A percentile compares a stretch with the other conserved stretches of the same genome.
These are phyloP conservation scores for Exephanes ischioxanthus DNA, from an alignment of 2,888 invertebrate genomes.

Conservation along the genomic window DNA sequence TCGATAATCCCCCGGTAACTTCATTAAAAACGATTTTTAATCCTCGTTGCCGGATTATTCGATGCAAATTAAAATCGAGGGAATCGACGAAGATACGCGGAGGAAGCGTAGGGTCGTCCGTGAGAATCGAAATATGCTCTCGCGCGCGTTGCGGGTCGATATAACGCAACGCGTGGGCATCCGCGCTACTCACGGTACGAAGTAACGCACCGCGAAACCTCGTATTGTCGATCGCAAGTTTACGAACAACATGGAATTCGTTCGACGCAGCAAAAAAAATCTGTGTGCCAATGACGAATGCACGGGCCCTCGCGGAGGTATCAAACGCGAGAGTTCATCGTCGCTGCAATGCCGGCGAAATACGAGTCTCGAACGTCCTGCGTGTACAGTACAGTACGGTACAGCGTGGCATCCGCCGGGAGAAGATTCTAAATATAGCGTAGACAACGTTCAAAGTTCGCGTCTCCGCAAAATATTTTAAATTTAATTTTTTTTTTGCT, in stretches of 20 bases:
- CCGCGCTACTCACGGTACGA: neutral
- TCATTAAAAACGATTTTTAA: no score
- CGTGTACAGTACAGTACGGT: neutral
- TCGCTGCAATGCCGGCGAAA: constrained; percentile 25
- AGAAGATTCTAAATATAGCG: constrained; percentile 35
- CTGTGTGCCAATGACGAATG: neutral
- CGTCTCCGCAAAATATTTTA: neutral
- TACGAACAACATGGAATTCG: neutral
- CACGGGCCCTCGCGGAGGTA: neutral
- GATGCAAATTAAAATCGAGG: neutral
- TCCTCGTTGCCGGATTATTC: neutral
- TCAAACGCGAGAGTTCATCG: neutral
- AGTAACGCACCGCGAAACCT: neutral
- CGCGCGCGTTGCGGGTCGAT: constrained; percentile 26
- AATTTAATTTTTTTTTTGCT: neutral
- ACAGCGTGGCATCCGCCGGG: neutral
- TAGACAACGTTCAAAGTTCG: neutral
- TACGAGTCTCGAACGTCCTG: constrained; percentile 2
- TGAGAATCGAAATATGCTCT: neutral
- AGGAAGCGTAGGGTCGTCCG: neutral
- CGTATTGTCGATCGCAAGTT: neutral
- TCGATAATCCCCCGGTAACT: no score
- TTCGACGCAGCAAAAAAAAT: neutral
- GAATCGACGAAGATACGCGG: neutral
- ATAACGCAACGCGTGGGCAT: constrained; percentile 16